phyloP scores from a whole-genome alignment of 2,888 invertebrate genomes.

The Drosophila kanekoi region DNA sequence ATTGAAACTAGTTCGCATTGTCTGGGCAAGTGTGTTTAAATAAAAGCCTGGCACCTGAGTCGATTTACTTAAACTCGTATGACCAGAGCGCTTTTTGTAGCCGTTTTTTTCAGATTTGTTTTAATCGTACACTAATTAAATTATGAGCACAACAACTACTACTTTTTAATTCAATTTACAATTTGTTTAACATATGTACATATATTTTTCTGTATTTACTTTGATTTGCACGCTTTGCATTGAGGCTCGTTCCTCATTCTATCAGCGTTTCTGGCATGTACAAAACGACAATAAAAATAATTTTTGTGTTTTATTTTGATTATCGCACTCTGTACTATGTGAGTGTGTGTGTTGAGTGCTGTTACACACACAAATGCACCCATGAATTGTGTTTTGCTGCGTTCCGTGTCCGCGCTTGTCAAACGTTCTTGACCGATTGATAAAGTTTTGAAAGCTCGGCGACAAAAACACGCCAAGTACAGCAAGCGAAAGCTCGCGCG shows the following conservation, averaged over 20 bases:
- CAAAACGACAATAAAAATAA: slow-evolving; percentile 21
- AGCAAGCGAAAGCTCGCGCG: slow-evolving; percentile 47
- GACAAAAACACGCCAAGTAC: slow-evolving; percentile 61
- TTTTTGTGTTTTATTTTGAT: slow-evolving; percentile 58
- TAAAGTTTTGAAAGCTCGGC: slow-evolving; percentile 82
- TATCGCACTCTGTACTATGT: slow-evolving; percentile 56
- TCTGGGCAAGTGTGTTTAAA: slow-evolving; percentile 46
- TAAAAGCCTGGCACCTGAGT: slow-evolving; percentile 39
- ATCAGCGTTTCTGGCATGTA: slow-evolving; percentile 35
- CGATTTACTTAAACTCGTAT: slow-evolving; percentile 36
- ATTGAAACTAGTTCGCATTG: slow-evolving; percentile 66
- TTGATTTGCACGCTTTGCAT: slow-evolving; percentile 42
- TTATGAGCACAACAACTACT: slow-evolving; percentile 34
- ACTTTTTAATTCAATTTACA: slow-evolving; percentile 33
- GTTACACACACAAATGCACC: slow-evolving; percentile 39
- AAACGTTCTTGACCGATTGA: slow-evolving; percentile 85
- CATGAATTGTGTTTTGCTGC: slow-evolving; percentile 19
- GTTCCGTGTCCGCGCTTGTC: slow-evolving; percentile 71
- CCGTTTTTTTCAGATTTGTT: slow-evolving; percentile 33
- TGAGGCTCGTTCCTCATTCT: slow-evolving; percentile 35
- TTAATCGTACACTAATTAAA: slow-evolving; percentile 54
- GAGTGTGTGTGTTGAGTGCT: background rate
- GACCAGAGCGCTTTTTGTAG: slow-evolving; percentile 27
- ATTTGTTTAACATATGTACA: background rate
- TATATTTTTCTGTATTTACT: slow-evolving; percentile 27